Percentiles rank a stretch among this genome's conserved stretches.
These are phyloP conservation scores for Yponomeuta malinellus DNA, from an alignment of 2,888 invertebrate genomes.

Conservation along the genomic window DNA sequence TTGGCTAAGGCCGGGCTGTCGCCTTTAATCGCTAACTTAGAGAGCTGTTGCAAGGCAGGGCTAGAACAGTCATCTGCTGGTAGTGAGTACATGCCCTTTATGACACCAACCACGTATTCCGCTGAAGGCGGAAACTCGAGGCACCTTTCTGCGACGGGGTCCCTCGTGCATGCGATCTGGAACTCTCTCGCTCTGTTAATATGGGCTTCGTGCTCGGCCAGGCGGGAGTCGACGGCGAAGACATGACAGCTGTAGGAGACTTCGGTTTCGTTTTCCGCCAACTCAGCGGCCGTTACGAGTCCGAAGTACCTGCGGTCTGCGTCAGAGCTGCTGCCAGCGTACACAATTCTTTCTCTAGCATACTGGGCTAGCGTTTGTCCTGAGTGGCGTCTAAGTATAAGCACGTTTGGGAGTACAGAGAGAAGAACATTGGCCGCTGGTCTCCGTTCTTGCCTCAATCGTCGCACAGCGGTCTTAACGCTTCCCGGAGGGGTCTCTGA, in stretches of 20 bases:
- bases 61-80: constrained; percentile 59
- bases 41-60: constrained; percentile 59
- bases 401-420: constrained; percentile 86
- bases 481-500: constrained; percentile 85
- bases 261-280: constrained; percentile 52
- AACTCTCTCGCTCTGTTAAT: constrained; percentile 87
- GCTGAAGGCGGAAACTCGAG: constrained; percentile 94
- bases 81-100: constrained; percentile 83
- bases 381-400: constrained; percentile 86
- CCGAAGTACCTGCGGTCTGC: constrained; percentile 95
- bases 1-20: constrained; percentile 63
- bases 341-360: constrained; percentile 89
- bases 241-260: constrained; percentile 94
- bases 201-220: constrained; percentile 89
- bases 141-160: constrained; percentile 85
- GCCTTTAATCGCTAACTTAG: constrained; percentile 59
- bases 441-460: constrained; percentile 91
- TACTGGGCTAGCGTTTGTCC: constrained; percentile 90
- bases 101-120: constrained; percentile 82
- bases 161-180: constrained; percentile 88
- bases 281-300: constrained; percentile 88
- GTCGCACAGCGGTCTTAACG: constrained; percentile 90
- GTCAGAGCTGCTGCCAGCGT: constrained; percentile 92
- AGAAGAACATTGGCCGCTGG: constrained; percentile 89
- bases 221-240: constrained; percentile 92